These are phyloP conservation scores for Lacerta viridis DNA, from an alignment of 2,797 vertebrate species.

Conservation along the genomic window DNA sequence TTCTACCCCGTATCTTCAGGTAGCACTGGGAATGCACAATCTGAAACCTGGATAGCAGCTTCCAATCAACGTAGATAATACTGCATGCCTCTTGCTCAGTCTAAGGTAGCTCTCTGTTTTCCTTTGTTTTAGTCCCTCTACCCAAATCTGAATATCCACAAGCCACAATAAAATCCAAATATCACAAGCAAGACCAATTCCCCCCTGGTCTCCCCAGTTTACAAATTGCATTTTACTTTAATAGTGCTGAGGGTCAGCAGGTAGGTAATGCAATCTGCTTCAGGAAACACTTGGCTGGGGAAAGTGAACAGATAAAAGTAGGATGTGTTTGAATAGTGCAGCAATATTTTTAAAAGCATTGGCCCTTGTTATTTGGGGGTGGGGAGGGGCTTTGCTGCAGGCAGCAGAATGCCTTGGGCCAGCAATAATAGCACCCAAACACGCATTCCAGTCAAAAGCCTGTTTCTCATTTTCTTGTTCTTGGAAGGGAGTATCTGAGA, in stretches of 20 bases:
- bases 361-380: not conserved
- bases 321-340: too few relatives aligned
- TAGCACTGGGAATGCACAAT: too few relatives aligned
- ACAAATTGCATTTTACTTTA: not conserved
- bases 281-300: too few relatives aligned
- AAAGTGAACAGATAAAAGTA: too few relatives aligned
- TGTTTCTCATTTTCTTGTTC: not conserved
- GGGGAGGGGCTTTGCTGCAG: not conserved
- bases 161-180: slow-evolving; percentile 11
- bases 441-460: not conserved
- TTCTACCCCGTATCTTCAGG: too few relatives aligned
- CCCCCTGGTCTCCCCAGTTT: not conserved
- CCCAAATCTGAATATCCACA: not conserved
- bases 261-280: too few relatives aligned
- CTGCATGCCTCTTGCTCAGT: too few relatives aligned
- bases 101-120: too few relatives aligned
- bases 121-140: too few relatives aligned
- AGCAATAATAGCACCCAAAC: not conserved
- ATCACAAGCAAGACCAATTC: not conserved
- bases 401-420: not conserved
- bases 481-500: not conserved
- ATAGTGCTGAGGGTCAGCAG: too few relatives aligned
- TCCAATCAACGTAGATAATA: too few relatives aligned
- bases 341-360: not conserved
- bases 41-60: too few relatives aligned